Base-by-base conservation (phyloP, 2,888 invertebrate species). In the Nomada hirtipes region DNA sequence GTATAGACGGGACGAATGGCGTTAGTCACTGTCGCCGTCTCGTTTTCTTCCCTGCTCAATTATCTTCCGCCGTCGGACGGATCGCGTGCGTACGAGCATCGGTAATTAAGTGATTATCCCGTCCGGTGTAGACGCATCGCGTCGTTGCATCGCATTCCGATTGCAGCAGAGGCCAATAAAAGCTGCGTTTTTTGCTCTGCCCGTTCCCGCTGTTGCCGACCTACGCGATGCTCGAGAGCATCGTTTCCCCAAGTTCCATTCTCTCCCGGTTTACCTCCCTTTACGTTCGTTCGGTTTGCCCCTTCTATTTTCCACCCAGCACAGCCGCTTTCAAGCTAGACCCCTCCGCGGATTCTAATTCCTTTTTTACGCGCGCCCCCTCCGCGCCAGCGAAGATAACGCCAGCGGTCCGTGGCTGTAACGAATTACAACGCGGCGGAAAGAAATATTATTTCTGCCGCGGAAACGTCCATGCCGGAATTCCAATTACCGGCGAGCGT, bases 51-150 rank as follows among this genome's bases (percentile, higher is more conserved):
- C 57, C 18, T 29, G 36, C 15, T 29, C 42, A 9, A 29, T n/a
- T 52, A 15, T 44, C 18, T 15, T 60, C 36, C 50, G 63, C 64
- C 85, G 87, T 15, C 36, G 50, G 36, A 57, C 36, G 76, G 79
- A 79, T 90, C 85, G 90, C 90, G 90, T 90, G 91, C 85, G 85
- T 71, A 63, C 70, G 78, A 84, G 81, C 84, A 84, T 73, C 85
- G 73, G 78, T 90, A 91, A 91, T 91, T 91, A 91, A 91, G 90
- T 89, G 90, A 90, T 91, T 90, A 91, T 91, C 90, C 90, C 87
- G 83, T 91, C 88, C 76, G 72, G 78, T 76, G 82, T 85, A 83
- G 87, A 90, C 89, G 87, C 87, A 64, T 90, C 88, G 89, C 50
- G 86, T 82, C 88, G 87, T 72, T 69, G 76, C 78, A 76, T 65